A percentile compares a stretch with the other conserved stretches of the same genome.
phyloP scores from a whole-genome alignment of 2,113 vertebrate genomes.

The Neolamprologus devosi region DNA sequence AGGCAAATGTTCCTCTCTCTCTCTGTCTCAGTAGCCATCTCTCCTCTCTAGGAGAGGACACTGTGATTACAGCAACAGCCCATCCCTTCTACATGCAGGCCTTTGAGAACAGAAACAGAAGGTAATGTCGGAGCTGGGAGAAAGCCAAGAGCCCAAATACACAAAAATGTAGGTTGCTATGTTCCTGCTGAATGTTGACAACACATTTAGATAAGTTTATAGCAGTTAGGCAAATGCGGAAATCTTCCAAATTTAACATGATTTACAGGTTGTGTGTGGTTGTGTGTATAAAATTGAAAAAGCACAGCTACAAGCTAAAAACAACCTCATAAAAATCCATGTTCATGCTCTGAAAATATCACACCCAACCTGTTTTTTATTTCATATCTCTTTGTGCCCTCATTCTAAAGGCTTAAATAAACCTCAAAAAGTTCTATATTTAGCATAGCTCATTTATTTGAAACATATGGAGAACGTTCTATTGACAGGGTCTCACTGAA shows the following conservation, averaged over 20 bases:
- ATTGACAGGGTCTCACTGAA: constrained; percentile 50
- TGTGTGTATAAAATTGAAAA: not conserved
- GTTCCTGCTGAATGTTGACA: constrained; percentile 10
- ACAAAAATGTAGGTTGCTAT: constrained; percentile 51
- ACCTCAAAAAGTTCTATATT: constrained; percentile 48
- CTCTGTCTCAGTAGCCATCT: not conserved
- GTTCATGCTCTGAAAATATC: not conserved
- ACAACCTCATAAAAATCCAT: not conserved
- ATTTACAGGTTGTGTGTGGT: not conserved
- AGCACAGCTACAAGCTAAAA: not conserved
- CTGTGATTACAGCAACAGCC: constrained; percentile 30
- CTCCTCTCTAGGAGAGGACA: not conserved
- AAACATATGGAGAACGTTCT: constrained; percentile 35
- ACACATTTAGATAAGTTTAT: not conserved
- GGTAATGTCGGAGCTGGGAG: constrained; percentile 30
- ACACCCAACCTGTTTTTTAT: not conserved
- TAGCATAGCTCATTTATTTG: constrained; percentile 29
- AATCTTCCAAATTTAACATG: not conserved
- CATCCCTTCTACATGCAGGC: constrained; percentile 13
- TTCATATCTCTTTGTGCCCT: not conserved
- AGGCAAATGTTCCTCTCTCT: not conserved
- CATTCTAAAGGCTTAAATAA: constrained; percentile 37
- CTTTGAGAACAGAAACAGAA: constrained; percentile 37
- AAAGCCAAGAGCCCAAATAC: constrained; percentile 50
- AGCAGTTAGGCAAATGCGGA: not conserved